Evolutionary conservation across 2,888 invertebrate genomes (phyloP), one percentile per base, ranked within the genome.

Genomic region (Heliconius erato): DNA sequence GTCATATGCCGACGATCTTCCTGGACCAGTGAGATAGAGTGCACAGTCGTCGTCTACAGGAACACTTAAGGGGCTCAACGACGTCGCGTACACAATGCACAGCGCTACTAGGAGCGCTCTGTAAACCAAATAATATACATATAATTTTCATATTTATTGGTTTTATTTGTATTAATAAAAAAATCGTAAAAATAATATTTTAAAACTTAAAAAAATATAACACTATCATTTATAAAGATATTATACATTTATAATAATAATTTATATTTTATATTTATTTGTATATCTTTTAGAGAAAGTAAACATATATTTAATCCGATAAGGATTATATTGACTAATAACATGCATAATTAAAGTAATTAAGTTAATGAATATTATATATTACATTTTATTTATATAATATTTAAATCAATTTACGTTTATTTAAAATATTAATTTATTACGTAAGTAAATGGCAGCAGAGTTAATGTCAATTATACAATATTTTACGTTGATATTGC

Each of bases 1-100:
- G 94, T 98, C 98, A 89, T 98, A 98, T 26, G 97, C 97, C 82
- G 98, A 98, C 86, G 98, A 97, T 88, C 98, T 97, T 82, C 98
- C 98, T 0, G 98, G 98, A 19, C 98, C 98, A 85, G 97, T 96
- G 85, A 98, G 95, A 88, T 98, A 95, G 72, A 98, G 95, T 12
- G 98, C 98, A 92, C 98, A 98, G 89, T 98, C 98, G 85, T 94
- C 96, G 14, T 90, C 93, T 7, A 89, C 91, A 3, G 90, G 91
- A 3, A 91, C 91, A 9, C 91, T 87, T 67, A 92, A 88, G 44
- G 94, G 94, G 67, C 93, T 88, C 83, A 93, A 88, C 7, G 88
- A 86, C 16, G 85, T 80, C 49, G 91, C 90, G 87, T 87, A 89
- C 16, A 90, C 91, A 89, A 93, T 93, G 86, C 89, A 89, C 84